A percentile compares a stretch with the other conserved stretches of the same genome.
phyloP scores from a whole-genome alignment of 2,888 invertebrate genomes.

The Netelia melanura region DNA sequence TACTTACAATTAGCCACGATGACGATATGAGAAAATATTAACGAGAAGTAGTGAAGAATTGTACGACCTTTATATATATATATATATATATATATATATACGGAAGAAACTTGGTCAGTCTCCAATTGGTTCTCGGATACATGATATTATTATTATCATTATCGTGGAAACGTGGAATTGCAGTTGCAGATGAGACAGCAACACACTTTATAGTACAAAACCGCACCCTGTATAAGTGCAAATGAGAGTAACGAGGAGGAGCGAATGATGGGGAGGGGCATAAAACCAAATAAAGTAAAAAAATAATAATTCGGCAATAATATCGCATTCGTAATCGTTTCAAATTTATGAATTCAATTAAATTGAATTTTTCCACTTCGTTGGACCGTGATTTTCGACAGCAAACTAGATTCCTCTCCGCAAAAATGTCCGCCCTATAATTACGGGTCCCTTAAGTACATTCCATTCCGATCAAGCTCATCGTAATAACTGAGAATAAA shows the following conservation, averaged over 20 bases:
- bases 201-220: conserved; percentile 24
- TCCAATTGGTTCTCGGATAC: conserved; percentile 63
- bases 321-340: too few species aligned
- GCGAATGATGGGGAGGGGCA: not conserved
- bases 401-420: too few species aligned
- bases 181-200: conserved; percentile 30
- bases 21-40: conserved; percentile 20
- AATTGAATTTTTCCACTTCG: too few species aligned
- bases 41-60: conserved; percentile 39
- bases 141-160: conserved; percentile 42
- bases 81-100: not conserved
- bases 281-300: not conserved
- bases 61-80: conserved; percentile 12
- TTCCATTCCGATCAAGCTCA: not conserved
- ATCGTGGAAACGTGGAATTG: conserved; percentile 54
- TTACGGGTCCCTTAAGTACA: not conserved
- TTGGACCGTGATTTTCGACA: not conserved
- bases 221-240: conserved; percentile 38
- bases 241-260: conserved; percentile 57
- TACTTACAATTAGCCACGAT: not conserved
- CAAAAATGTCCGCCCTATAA: too few species aligned
- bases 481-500: not conserved
- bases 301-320: not conserved
- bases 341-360: too few species aligned
- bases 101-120: conserved; percentile 58